These are phyloP conservation scores for Eustalomyia histrio DNA, from an alignment of 2,888 invertebrate genomes.

Conservation along the genomic window DNA sequence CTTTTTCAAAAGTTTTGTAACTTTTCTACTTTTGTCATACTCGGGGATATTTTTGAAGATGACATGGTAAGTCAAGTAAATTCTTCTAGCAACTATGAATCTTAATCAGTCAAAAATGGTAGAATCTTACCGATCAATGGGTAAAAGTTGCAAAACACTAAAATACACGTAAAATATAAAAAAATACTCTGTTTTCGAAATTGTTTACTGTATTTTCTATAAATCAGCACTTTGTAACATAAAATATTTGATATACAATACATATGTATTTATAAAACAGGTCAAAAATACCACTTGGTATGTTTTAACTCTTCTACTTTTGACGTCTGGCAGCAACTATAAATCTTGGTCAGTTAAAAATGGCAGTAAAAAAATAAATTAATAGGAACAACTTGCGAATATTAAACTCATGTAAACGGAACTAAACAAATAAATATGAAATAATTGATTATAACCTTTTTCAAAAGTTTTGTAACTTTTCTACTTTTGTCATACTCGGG, in stretches of 20 bases:
- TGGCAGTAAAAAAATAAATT: background rate
- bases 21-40: slow-evolving; percentile 57
- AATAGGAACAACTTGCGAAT: too few relatives aligned
- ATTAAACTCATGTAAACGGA: too few relatives aligned
- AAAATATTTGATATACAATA: too few relatives aligned
- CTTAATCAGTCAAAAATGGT: slow-evolving; percentile 65
- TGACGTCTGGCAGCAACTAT: slow-evolving; percentile 66
- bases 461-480: slow-evolving; percentile 12
- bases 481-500: slow-evolving; percentile 50
- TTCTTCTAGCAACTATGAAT: slow-evolving; percentile 68
- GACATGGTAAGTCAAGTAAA: slow-evolving; percentile 57
- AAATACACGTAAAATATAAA: too few relatives aligned
- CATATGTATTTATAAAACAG: too few relatives aligned
- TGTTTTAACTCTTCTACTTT: too few relatives aligned
- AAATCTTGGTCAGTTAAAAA: slow-evolving; percentile 67
- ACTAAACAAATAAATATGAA: too few relatives aligned
- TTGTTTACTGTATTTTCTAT: too few relatives aligned
- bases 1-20: background rate
- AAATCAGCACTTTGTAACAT: too few relatives aligned
- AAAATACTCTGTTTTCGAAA: too few relatives aligned
- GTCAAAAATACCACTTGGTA: too few relatives aligned
- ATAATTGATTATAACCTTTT: background rate
- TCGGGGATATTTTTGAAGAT: background rate
- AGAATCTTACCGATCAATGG: background rate
- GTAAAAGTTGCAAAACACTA: background rate